Evolutionary conservation across 2,888 invertebrate genomes (phyloP).

Genomic region (Elmis aenea): DNA sequence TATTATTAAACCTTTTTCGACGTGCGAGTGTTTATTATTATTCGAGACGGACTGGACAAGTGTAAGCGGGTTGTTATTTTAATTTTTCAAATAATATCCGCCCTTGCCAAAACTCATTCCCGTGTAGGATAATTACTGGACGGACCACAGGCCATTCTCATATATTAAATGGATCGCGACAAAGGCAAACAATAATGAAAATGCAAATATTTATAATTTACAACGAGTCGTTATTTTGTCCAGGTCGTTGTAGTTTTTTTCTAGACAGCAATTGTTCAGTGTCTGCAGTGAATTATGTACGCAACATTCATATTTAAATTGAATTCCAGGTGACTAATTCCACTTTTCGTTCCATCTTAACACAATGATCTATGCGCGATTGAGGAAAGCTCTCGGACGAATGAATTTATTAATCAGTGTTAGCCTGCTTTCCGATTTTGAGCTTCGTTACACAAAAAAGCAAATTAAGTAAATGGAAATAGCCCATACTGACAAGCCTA

Average conservation of each 20-base stretch:
- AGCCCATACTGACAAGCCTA: constrained; percentile 14
- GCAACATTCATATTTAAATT: constrained; percentile 10
- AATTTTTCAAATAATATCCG: constrained; percentile 17
- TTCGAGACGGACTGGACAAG: constrained; percentile 14
- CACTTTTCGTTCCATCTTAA: too few relatives aligned
- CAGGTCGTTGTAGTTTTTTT: constrained; percentile 9
- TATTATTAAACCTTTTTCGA: constrained; percentile 12
- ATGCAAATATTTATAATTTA: constrained; percentile 19
- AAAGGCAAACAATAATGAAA: constrained; percentile 18
- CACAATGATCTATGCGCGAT: too few relatives aligned
- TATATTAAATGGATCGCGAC: constrained; percentile 16
- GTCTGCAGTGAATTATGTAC: not conserved
- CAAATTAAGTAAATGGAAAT: constrained; percentile 31
- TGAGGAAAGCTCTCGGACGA: too few relatives aligned
- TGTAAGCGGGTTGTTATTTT: constrained; percentile 17
- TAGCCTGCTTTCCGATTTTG: constrained; percentile 9
- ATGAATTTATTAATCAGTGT: too few relatives aligned
- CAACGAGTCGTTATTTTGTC: constrained; percentile 11
- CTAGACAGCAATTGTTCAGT: constrained; percentile 4
- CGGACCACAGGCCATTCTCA: constrained; percentile 14
- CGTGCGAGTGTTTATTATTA: constrained; percentile 13
- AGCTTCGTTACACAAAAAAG: constrained; percentile 19
- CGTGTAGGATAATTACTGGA: constrained; percentile 13
- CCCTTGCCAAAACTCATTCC: constrained; percentile 13
- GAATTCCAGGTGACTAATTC: not conserved